phyloP scores from a whole-genome alignment of 2,113 vertebrate species.

The Seriola rivoliana region DNA sequence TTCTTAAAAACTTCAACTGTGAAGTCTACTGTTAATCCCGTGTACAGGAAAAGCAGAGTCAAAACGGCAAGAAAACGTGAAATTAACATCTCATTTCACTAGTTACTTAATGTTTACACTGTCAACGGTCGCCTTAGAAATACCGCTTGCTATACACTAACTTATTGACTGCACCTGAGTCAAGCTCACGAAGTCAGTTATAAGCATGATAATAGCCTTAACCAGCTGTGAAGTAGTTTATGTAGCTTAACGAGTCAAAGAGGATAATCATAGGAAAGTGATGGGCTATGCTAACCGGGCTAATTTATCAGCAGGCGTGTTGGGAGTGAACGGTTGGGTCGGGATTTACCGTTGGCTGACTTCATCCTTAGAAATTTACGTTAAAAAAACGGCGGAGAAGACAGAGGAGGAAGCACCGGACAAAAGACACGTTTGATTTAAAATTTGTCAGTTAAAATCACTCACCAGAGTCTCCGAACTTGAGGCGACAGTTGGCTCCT shows the following conservation, averaged over 20 bases:
- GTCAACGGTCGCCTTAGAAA: neutral
- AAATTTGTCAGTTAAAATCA: neutral
- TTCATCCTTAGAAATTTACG: neutral
- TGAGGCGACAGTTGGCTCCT: constrained; percentile 7
- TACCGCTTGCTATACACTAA: neutral
- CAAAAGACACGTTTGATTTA: neutral
- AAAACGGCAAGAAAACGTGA: no score
- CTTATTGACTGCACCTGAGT: neutral
- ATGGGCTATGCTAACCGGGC: constrained; percentile 55
- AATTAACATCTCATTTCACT: neutral
- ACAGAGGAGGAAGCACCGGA: neutral
- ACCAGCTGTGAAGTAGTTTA: neutral
- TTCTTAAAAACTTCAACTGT: no score
- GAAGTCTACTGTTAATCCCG: no score
- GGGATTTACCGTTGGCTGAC: neutral
- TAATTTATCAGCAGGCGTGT: constrained; percentile 8
- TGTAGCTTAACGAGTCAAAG: neutral
- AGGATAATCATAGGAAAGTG: neutral
- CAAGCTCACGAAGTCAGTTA: neutral
- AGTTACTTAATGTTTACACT: neutral
- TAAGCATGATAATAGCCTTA: neutral
- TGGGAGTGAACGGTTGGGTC: neutral
- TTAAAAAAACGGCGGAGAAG: neutral
- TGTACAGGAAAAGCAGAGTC: no score
- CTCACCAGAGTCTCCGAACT: constrained; percentile 63